These are phyloP conservation scores for Microctenopoma steveboyesi DNA, from an alignment of 2,797 vertebrate genomes.

Conservation along the genomic window DNA sequence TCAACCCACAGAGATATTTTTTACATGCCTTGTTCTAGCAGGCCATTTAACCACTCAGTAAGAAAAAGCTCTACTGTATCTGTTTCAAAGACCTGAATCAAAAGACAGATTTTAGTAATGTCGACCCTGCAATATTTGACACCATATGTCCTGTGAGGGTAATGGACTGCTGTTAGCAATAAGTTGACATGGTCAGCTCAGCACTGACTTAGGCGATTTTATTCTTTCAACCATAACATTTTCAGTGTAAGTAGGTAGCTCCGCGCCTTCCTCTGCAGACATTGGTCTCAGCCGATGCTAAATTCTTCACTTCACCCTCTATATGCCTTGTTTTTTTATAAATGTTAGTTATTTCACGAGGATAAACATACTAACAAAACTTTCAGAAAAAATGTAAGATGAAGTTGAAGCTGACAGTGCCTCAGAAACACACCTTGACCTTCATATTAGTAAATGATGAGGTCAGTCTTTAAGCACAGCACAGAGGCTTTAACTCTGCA, in stretches of 20 bases:
- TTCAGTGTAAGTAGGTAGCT: neutral
- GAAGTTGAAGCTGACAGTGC: neutral
- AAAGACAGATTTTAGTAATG: constrained; percentile 7
- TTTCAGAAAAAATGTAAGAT: too few species aligned
- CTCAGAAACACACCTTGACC: neutral
- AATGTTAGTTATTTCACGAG: too few species aligned
- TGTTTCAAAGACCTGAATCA: too few species aligned
- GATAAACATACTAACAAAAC: neutral
- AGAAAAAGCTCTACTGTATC: neutral
- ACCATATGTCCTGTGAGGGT: constrained; percentile 4
- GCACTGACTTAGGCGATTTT: constrained; percentile 1
- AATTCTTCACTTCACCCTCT: neutral
- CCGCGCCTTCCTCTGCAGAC: neutral
- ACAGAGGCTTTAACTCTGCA: neutral
- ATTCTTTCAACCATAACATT: neutral
- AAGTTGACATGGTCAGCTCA: neutral
- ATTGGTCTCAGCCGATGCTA: neutral
- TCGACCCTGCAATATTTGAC: constrained; percentile 5
- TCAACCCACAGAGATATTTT: neutral
- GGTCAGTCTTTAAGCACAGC: constrained; percentile 1
- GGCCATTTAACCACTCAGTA: neutral
- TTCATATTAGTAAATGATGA: neutral
- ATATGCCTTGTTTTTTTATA: neutral
- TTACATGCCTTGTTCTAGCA: neutral
- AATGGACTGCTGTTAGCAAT: constrained; percentile 28